phyloP scores from a whole-genome alignment of 2,113 vertebrate species.

The Lagopus leucura region DNA sequence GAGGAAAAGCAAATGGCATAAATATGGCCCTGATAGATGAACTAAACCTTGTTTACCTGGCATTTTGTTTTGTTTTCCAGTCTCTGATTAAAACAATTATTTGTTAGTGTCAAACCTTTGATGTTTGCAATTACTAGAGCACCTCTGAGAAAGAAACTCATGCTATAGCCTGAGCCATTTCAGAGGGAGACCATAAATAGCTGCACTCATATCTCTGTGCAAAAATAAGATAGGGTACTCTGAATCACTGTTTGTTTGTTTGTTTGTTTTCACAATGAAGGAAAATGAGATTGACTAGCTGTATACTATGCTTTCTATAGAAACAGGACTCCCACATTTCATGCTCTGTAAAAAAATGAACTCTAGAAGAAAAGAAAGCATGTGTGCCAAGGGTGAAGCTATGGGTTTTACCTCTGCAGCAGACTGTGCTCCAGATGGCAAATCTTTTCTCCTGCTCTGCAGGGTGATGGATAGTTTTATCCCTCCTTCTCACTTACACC shows the following conservation, averaged over 20 bases:
- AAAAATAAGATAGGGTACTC: not conserved
- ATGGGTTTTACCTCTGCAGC: not conserved
- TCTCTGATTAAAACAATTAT: not conserved
- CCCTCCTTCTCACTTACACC: not conserved
- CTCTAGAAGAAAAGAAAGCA: not conserved
- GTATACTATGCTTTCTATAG: not conserved
- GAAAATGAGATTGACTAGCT: not conserved
- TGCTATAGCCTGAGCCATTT: not conserved
- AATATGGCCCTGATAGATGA: not conserved
- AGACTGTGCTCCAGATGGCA: not conserved
- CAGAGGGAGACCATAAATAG: not conserved
- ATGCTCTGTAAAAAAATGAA: not conserved
- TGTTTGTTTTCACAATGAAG: not conserved
- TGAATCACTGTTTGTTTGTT: not conserved
- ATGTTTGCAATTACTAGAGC: not conserved
- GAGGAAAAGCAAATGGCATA: not conserved
- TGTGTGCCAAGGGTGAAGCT: fast-evolving
- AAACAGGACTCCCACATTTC: not conserved
- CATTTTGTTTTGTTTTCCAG: not conserved
- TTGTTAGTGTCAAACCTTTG: not conserved
- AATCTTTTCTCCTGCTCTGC: not conserved
- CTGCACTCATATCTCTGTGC: not conserved
- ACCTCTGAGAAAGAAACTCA: not conserved
- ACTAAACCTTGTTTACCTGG: not conserved
- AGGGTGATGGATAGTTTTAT: not conserved